Conservation (phyloP, 1,140 invertebrate species). For the Drosophila bocqueti region DNA sequence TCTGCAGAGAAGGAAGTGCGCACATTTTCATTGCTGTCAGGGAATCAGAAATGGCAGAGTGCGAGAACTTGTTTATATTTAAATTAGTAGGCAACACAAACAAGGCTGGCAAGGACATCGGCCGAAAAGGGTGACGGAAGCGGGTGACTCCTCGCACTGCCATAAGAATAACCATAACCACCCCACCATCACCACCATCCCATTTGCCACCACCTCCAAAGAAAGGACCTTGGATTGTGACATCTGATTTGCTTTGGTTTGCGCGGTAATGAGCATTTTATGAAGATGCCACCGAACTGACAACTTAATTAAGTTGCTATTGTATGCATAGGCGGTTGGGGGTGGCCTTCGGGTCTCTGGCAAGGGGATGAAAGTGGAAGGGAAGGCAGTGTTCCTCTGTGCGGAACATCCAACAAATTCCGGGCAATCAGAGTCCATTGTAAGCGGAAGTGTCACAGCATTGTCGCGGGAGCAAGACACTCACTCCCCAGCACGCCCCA, state of each 20-base stretch:
- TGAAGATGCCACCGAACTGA: slow-evolving; percentile 69
- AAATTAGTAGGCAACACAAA: slow-evolving; percentile 77
- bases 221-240: slow-evolving; percentile 68
- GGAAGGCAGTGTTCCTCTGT: slow-evolving; percentile 13
- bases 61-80: slow-evolving; percentile 78
- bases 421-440: slow-evolving; percentile 67
- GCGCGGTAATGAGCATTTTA: slow-evolving; percentile 73
- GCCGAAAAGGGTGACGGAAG: slow-evolving; percentile 60
- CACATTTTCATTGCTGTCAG: slow-evolving; percentile 69
- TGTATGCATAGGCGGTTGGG: slow-evolving; percentile 46
- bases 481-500: slow-evolving; percentile 13
- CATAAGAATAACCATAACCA: slow-evolving; percentile 16
- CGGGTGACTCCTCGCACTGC: slow-evolving; percentile 25
- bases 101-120: slow-evolving; percentile 45
- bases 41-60: slow-evolving; percentile 53
- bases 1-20: slow-evolving; percentile 58
- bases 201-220: slow-evolving; percentile 11
- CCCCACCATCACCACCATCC: neutral
- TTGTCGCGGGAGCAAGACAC: neutral
- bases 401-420: slow-evolving; percentile 27
- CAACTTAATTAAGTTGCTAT: slow-evolving; percentile 82
- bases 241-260: slow-evolving; percentile 68
- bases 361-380: neutral
- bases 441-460: slow-evolving; percentile 27
- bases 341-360: slow-evolving; percentile 11